These are phyloP conservation scores for Andrena marginata DNA, from an alignment of 2,888 invertebrate species.

Conservation along the genomic window DNA sequence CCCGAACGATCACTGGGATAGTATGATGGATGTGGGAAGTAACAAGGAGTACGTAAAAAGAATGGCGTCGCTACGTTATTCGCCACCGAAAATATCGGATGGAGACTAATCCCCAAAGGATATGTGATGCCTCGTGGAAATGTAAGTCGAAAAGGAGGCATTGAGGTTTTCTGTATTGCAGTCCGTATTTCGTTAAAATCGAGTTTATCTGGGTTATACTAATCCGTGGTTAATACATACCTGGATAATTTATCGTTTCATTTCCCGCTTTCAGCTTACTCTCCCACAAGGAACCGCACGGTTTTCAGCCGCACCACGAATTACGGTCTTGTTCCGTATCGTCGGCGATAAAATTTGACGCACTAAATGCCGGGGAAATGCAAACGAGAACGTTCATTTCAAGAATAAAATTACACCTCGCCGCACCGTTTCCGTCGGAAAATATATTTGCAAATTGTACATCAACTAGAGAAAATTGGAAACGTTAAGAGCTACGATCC, in stretches of 20 bases:
- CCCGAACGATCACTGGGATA: not conserved
- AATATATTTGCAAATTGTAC: slow-evolving; percentile 39
- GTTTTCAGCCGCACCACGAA: not conserved
- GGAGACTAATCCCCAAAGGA: not conserved
- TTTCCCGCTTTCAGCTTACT: too few species aligned
- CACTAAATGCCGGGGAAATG: slow-evolving; percentile 13
- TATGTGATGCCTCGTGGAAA: too few species aligned
- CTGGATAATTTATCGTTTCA: too few species aligned
- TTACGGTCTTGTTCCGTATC: not conserved
- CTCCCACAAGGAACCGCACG: not conserved
- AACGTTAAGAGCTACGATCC: slow-evolving; percentile 30
- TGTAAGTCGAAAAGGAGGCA: too few species aligned
- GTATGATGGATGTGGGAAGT: slow-evolving; percentile 8
- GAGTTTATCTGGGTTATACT: too few species aligned
- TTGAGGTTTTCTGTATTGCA: too few species aligned
- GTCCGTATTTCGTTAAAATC: too few species aligned
- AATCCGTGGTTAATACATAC: too few species aligned
- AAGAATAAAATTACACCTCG: slow-evolving; percentile 2
- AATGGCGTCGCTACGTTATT: not conserved
- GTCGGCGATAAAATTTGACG: not conserved
- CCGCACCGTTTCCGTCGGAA: slow-evolving; percentile 5
- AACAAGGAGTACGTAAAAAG: slow-evolving; percentile 8
- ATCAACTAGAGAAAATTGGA: slow-evolving; percentile 50
- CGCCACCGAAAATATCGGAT: not conserved
- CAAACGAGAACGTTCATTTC: slow-evolving; percentile 20